These are phyloP conservation scores for Lepidochitona cinerea DNA, from an alignment of 2,888 invertebrate genomes.

Conservation along the genomic window DNA sequence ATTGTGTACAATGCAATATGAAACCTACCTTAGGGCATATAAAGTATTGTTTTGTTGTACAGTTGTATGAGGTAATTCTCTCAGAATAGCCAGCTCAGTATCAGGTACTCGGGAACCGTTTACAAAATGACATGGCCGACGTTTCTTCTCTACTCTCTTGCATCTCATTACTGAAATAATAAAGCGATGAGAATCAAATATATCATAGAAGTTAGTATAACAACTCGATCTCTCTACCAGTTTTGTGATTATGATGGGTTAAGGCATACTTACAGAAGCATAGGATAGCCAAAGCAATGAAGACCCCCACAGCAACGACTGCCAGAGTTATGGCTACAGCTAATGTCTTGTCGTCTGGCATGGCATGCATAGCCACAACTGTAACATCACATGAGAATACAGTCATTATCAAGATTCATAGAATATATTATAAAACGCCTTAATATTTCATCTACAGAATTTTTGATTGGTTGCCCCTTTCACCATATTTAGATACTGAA, in stretches of 20 bases:
- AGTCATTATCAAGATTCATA: too few species aligned
- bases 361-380: background rate
- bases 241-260: background rate
- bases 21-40: conserved; percentile 76
- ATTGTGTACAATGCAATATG: too few species aligned
- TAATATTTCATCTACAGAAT: too few species aligned
- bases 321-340: conserved; percentile 17
- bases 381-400: too few species aligned
- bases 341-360: conserved; percentile 3
- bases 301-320: conserved; percentile 32
- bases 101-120: conserved; percentile 72
- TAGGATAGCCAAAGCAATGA: conserved; percentile 28
- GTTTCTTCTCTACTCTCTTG: conserved; percentile 34
- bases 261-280: conserved; percentile 41
- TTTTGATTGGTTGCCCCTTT: too few species aligned
- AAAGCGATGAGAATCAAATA: background rate
- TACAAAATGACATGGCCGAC: conserved; percentile 46
- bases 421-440: too few species aligned
- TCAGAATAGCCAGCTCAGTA: conserved; percentile 87
- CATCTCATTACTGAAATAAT: conserved; percentile 24
- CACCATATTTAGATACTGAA: too few species aligned
- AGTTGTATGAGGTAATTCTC: conserved; percentile 83
- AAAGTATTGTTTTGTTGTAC: conserved; percentile 88
- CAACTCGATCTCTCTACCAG: background rate
- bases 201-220: background rate